phyloP scores from a whole-genome alignment of 2,113 vertebrate species.

The Petaurus breviceps region DNA sequence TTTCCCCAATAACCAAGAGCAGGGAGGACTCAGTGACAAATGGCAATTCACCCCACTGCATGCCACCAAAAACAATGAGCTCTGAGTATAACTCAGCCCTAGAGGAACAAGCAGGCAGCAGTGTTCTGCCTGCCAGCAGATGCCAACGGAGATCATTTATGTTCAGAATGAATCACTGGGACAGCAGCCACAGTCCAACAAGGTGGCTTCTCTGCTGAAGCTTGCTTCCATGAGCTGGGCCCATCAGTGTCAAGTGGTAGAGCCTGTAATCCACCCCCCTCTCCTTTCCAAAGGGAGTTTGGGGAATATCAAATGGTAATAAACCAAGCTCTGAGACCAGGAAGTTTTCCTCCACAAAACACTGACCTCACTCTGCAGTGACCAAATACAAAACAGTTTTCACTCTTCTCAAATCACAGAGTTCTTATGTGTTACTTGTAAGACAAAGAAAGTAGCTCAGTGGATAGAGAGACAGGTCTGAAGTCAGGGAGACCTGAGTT shows the following conservation, averaged over 20 bases:
- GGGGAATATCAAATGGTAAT: background rate
- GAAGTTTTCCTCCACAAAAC: background rate
- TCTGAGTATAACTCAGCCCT: background rate
- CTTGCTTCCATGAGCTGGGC: background rate
- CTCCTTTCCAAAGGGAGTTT: background rate
- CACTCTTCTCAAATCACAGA: fast-evolving
- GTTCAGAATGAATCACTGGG: background rate
- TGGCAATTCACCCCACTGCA: background rate
- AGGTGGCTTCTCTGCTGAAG: background rate
- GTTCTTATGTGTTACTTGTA: background rate
- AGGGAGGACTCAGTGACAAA: background rate
- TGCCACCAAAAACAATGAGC: background rate
- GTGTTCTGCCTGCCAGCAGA: conserved; percentile 40
- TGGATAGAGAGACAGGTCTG: background rate
- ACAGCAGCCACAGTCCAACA: background rate
- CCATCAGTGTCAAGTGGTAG: background rate
- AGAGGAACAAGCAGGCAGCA: background rate
- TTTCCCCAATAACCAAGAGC: background rate
- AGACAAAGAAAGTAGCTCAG: background rate
- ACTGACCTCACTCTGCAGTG: background rate
- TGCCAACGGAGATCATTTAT: background rate
- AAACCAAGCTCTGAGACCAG: background rate
- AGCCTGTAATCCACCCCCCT: background rate
- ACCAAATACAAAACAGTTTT: background rate
- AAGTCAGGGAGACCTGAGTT: background rate